Percentiles rank a stretch among this genome's conserved stretches.
Conservation (phyloP, 2,888 invertebrate species). For the Drosophila barbarae region DNA sequence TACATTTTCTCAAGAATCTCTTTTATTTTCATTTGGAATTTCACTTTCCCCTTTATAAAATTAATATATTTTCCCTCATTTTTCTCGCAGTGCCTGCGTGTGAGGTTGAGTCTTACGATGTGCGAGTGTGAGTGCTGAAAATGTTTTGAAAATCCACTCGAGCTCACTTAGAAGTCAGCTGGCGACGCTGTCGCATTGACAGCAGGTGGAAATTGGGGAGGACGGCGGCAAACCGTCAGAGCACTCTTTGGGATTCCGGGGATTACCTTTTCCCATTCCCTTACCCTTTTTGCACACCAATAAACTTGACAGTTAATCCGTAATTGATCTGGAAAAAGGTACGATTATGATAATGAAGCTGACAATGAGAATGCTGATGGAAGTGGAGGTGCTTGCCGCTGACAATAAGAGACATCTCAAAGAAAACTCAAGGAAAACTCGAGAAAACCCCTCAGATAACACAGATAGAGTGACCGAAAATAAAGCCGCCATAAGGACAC, state of each 20-base stretch:
- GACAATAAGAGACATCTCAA: slow-evolving; percentile 28
- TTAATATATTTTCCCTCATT: accelerated
- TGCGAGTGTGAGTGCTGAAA: slow-evolving; percentile 42
- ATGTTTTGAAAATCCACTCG: slow-evolving; percentile 62
- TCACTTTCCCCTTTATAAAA: not conserved
- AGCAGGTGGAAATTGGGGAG: slow-evolving; percentile 15
- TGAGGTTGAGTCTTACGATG: slow-evolving; percentile 12
- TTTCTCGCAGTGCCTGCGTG: slow-evolving; percentile 2
- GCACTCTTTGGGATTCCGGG: slow-evolving; percentile 24
- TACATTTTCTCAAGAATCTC: not conserved
- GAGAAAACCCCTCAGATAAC: slow-evolving; percentile 26
- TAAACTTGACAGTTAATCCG: slow-evolving; percentile 70
- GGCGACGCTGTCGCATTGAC: slow-evolving; percentile 14
- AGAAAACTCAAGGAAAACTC: slow-evolving; percentile 38
- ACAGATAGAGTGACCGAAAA: slow-evolving; percentile 21
- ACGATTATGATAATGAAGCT: slow-evolving; percentile 46
- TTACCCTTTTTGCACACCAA: slow-evolving; percentile 40
- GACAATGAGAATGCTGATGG: slow-evolving; percentile 48
- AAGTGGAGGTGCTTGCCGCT: slow-evolving; percentile 7
- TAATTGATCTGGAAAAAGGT: slow-evolving; percentile 67
- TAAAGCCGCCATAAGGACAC: slow-evolving; percentile 41
- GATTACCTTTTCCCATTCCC: slow-evolving; percentile 19
- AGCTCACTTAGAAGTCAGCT: slow-evolving; percentile 48
- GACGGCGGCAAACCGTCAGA: slow-evolving; percentile 5
- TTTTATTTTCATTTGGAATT: not conserved